Conservation (phyloP, 2,888 invertebrate species). For the Penaeus monodon region DNA sequence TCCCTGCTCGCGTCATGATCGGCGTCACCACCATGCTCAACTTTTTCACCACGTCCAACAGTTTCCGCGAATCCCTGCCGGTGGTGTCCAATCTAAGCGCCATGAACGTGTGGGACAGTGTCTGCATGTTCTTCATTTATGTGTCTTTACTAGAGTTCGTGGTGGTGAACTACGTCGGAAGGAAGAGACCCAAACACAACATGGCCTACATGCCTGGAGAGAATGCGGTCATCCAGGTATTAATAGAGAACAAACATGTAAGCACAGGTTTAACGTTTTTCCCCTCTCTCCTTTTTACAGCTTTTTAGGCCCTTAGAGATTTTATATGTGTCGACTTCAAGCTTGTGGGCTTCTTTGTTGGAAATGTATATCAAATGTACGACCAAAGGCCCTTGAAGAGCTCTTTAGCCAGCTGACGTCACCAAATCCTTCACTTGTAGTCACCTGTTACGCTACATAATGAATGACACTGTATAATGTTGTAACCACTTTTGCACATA, state of each 20-base stretch:
- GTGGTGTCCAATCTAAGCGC: constrained; percentile 94
- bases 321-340: constrained; percentile 12
- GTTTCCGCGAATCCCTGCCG: constrained; percentile 79
- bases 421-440: constrained; percentile 1
- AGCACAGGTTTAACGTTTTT: constrained; percentile 34
- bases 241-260: constrained; percentile 57
- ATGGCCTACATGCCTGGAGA: constrained; percentile 65
- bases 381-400: constrained; percentile 4
- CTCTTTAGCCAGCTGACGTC: constrained; percentile 2
- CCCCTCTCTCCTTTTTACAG: not conserved
- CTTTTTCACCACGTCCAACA: constrained; percentile 87
- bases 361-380: not conserved
- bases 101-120: constrained; percentile 97
- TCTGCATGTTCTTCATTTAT: constrained; percentile 97
- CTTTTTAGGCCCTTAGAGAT: not conserved
- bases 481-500: constrained; percentile 18
- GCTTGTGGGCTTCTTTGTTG: constrained; percentile 5
- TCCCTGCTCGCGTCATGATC: constrained; percentile 96
- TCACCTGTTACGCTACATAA: constrained; percentile 7
- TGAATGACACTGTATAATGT: constrained; percentile 9
- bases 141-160: constrained; percentile 94
- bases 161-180: constrained; percentile 93
- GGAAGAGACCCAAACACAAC: constrained; percentile 69
- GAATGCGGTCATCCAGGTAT: constrained; percentile 65
- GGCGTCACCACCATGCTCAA: constrained; percentile 98